Evolutionary conservation across 2,888 invertebrate genomes (phyloP), one percentile per base, ranked within the genome.

Genomic region (Drosophila paramelanica): DNA sequence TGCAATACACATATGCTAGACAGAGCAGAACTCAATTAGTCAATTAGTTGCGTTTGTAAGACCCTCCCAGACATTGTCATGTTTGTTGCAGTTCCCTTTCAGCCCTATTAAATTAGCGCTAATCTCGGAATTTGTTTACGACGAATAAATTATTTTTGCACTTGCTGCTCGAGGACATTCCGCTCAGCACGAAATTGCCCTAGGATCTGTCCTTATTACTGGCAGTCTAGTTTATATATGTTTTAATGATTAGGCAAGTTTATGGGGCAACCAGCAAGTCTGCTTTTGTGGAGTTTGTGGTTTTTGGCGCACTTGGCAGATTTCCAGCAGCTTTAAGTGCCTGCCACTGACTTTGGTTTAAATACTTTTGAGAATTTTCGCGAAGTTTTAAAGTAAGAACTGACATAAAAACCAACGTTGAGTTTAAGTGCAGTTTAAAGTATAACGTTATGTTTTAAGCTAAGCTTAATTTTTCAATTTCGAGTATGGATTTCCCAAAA

Each of bases 61-160:
- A 27, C 3, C 13, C 20, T 50, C 20, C 17, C 38, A 6, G n/a
- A 7, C 3, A 7, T 42, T 1, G 38, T 14, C 7, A 2, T 10
- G 20, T 10, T 41, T 53, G 31, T 8, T 46, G 33, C 33, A 33
- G 38, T 11, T 53, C n/a, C 46, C 42, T 13, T 33, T n/a, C 23
- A 62, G 55, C 50, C 57, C 49, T 66, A 71, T 77, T 65, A 71
- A 77, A 77, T 77, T 73, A 77, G 70, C 70, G 67, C 61, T 77
- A 71, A 77, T 77, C 73, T 71, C 7, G 56, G 70, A 72, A 79
- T 87, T 86, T 87, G 82, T 76, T 73, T 67, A 59, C 61, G 58
- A 59, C 52, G 69, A 70, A 81, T 87, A 87, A 80, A 85, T 86
- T 83, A 88, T 77, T 85, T 83, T 73, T 71, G 73, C 80, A 68